Base-by-base conservation (phyloP, 1,140 invertebrate genomes). In the Brachystomella parvula region DNA sequence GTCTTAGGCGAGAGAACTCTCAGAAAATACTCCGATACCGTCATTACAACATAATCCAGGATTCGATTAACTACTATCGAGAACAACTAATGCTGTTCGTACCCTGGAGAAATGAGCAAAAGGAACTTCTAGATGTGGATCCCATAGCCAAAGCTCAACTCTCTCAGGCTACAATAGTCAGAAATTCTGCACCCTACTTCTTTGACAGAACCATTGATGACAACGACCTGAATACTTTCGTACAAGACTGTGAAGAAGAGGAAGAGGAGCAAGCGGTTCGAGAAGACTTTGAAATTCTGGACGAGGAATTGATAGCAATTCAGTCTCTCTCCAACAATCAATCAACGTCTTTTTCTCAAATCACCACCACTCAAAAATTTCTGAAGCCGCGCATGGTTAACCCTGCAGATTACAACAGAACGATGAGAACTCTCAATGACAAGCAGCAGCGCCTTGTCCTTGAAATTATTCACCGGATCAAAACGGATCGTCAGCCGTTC, bases 21-120 rank as follows among this genome's bases (percentile, higher is more conserved):
- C 49, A 24, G 15, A 62, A 62, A 47, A 33, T 62, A n/a, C n/a
- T 62, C 28, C 28, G 60, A 1, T 35, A 3, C 26, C 17, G 32
- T 26, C 44, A 44, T 28, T 67, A 57, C 58, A n/a, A 21, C 28
- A 39, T 56, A 47, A 2, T 28, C 2, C 29, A 26, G 15, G 65
- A 67, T 33, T 12, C 33, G 6, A 1, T 2, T n/a, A 67, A 67
- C 24, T 67, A 26, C 26, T 19, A 39, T 21, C n/a, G 65, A 39
- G 61, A 62, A 39, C 30, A 62, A 31, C 1, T 61, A 29, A 57
- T 67, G 53, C 31, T 67, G 9, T 67, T 35, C 49, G 3, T 62
- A 1, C 65, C 65, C 1, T 67, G 65, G 59, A 29, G 65, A 57
- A 2, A 56, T 33, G 61, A 67, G 33, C 1, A 26, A 35, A 39